Evolutionary conservation across 2,797 vertebrate species (phyloP).

Genomic region (Hybognathus amarus): DNA sequence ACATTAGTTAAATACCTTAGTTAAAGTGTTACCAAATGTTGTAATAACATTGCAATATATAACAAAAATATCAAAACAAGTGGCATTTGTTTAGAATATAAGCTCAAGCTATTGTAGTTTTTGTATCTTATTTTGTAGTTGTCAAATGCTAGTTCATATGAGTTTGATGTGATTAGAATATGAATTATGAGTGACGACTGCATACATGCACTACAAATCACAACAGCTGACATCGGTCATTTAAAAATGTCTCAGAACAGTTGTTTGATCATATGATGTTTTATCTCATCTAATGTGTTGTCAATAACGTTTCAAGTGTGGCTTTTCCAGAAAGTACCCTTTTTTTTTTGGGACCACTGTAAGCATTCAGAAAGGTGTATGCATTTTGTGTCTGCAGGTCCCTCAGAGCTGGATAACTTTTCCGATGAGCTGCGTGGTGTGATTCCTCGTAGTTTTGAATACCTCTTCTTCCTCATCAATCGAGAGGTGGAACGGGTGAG

Average conservation of each 20-base stretch:
- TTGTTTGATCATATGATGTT: not conserved
- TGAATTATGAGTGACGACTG: not conserved
- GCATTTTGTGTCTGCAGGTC: conserved; percentile 75
- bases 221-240: not conserved
- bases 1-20: too few relatives aligned
- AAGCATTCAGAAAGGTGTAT: not conserved
- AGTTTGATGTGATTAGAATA: not conserved
- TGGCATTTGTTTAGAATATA: not conserved
- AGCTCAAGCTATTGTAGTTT: too few relatives aligned
- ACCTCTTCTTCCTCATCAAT: conserved; percentile 94
- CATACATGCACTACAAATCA: not conserved
- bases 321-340: not conserved
- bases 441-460: conserved; percentile 96
- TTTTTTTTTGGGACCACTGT: not conserved
- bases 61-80: not conserved
- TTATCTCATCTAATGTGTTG: not conserved
- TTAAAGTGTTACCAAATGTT: not conserved
- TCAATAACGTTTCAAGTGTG: not conserved
- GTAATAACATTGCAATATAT: not conserved
- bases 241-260: not conserved
- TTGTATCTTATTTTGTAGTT: not conserved
- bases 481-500: conserved; percentile 90
- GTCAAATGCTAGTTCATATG: not conserved
- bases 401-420: conserved; percentile 91
- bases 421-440: conserved; percentile 93